Base-by-base conservation (phyloP, 2,888 invertebrate species). In the Ornithoptera alexandrae region DNA sequence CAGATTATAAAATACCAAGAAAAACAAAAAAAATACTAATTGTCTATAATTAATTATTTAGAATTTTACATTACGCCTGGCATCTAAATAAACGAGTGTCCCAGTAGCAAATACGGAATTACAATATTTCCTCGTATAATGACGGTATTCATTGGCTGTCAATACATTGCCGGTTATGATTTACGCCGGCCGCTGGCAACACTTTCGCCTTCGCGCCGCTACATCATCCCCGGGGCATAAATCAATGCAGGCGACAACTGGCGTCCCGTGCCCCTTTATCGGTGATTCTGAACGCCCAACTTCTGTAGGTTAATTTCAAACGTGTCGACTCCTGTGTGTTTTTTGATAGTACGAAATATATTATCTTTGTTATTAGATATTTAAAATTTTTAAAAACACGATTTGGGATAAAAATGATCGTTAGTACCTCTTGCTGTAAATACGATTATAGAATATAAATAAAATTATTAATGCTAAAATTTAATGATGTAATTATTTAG, bases 81-180 rank as follows among this genome's bases (percentile, higher is more conserved):
- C 7, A 39, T 1, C 39, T 39, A 39, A 39, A 39, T 10, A 39
- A 39, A 10, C 8, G 39, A 22, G 46, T 46, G 30, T 64, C 36
- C 64, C 76, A 74, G 76, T 77, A 78, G 75, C 74, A 70, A 74
- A 69, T 57, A 57, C 72, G 74, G 75, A 79, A 82, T 82, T 74
- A 79, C 77, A 81, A 84, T 83, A 83, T 83, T 84, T 83, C 76
- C 76, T 77, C 76, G 77, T 79, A 79, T 86, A 87, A 85, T 85
- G 81, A 83, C 79, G 75, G 82, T 82, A 87, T 90, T 90, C 87
- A 89, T 84, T 78, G 80, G 83, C 86, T 92, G 92, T 92, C 92
- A 91, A 91, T 90, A 89, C 87, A 85, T 78, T 76, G 78, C 76
- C 78, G 75, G 78, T 77, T 86, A 87, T 90, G 89, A 90, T 90